Evolutionary conservation across 37 sponge, comb jelly and placozoan species (phyloP), one percentile per base, ranked within the genome.

Genomic region (Mnemiopsis leidyi): DNA sequence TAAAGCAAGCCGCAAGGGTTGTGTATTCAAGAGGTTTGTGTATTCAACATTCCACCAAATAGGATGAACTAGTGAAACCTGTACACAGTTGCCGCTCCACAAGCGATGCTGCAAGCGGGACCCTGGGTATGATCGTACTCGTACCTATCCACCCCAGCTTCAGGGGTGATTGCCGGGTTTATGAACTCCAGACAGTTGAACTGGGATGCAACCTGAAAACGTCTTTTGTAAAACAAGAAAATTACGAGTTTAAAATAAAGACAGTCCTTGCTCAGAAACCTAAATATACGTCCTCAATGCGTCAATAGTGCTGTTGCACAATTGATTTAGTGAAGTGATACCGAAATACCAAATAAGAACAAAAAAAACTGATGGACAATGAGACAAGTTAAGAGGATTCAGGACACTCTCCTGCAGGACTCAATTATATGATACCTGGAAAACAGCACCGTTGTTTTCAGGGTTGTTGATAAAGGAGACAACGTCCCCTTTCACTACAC

Each of bases 151-250:
- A 85, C 90, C 2, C 90, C 90, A 0, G 61, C 61, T 26, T 85
- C 90, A 18, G 90, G 90, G 0, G 90, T 85, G 0, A 85, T 85
- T 13, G 40, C 61, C 0, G 61, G 40, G 40, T 40, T 40, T 29
- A 85, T 39, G 36, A 85, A 85, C 90, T 85, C 90, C 90, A 85
- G 30, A 39, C 90, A 85, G 61, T 85, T 85, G 29, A 85, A 85
- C 48, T 85, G 90, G n/a, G 90, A 85, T 26, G 90, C 90, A 28
- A 85, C 90, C 90, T 85, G 61, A n/a, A n/a, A n/a, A n/a, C n/a
- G n/a, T n/a, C n/a, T n/a, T n/a, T n/a, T n/a, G n/a, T n/a, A n/a
- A n/a, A n/a, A n/a, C n/a, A n/a, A n/a, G n/a, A n/a, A n/a, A n/a
- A n/a, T n/a, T n/a, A n/a, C n/a, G n/a, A n/a, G n/a, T n/a, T n/a